These are phyloP conservation scores for Aspidapion aeneum DNA, from an alignment of 2,888 invertebrate species.

Conservation along the genomic window DNA sequence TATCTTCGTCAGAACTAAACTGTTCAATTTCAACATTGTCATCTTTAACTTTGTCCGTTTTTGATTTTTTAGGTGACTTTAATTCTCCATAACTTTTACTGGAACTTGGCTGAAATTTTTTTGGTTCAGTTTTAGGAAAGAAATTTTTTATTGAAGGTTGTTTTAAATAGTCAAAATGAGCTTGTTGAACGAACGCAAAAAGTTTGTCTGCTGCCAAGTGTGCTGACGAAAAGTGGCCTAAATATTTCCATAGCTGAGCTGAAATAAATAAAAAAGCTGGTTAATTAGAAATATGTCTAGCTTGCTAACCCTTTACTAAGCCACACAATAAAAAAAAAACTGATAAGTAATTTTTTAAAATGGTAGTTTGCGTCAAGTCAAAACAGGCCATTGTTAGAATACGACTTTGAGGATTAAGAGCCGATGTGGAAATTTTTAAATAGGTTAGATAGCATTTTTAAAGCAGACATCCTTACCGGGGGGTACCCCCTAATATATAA, in stretches of 20 bases:
- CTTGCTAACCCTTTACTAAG: no score
- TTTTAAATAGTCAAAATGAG: slow-evolving; percentile 44
- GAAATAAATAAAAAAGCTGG: slow-evolving; percentile 30
- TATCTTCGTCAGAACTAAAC: slow-evolving; percentile 21
- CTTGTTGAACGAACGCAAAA: slow-evolving; percentile 52
- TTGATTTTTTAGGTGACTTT: slow-evolving; percentile 3
- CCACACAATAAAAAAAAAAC: no score
- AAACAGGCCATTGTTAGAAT: no score
- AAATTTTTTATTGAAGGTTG: slow-evolving; percentile 36
- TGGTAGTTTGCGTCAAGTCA: no score
- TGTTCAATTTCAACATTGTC: slow-evolving; percentile 17
- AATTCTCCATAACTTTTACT: not conserved
- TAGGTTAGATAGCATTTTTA: no score
- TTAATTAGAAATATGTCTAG: no score
- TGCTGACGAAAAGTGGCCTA: slow-evolving; percentile 50
- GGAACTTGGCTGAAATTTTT: slow-evolving; percentile 19
- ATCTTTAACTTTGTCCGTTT: slow-evolving; percentile 8
- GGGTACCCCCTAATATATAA: no score
- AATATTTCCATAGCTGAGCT: slow-evolving; percentile 58
- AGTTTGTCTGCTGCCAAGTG: slow-evolving; percentile 46
- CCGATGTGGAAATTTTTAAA: no score
- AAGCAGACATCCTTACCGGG: no score
- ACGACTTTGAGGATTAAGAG: no score
- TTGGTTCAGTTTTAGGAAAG: slow-evolving; percentile 18
- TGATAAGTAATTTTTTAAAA: no score